Evolutionary conservation across 2,797 vertebrate genomes (phyloP).

Genomic region (Molossus alvarezi): DNA sequence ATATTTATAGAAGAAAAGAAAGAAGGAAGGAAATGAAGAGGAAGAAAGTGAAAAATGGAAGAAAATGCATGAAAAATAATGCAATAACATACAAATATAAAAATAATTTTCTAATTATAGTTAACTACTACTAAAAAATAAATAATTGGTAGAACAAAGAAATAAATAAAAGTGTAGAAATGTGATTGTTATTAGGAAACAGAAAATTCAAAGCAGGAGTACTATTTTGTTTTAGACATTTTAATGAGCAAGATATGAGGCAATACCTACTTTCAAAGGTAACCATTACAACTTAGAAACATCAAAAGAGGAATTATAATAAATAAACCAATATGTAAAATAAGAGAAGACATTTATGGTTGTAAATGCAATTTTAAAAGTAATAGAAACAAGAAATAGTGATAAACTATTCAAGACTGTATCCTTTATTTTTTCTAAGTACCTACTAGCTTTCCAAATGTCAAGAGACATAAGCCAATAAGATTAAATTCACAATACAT

Average conservation of each 20-base stretch:
- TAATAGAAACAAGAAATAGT: neutral
- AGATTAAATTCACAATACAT: neutral
- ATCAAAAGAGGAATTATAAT: neutral
- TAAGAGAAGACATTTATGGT: neutral
- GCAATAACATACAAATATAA: neutral
- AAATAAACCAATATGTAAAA: conserved; percentile 15
- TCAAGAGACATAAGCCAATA: conserved; percentile 25
- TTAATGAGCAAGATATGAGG: neutral
- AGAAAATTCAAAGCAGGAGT: conserved; percentile 1
- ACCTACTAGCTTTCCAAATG: neutral
- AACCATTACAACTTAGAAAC: neutral
- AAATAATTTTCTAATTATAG: neutral
- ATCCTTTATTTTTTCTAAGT: neutral
- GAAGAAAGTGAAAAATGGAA: neutral
- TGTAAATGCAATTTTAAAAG: conserved; percentile 24
- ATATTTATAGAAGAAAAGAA: conserved; percentile 40
- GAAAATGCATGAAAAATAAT: neutral
- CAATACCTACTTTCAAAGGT: neutral
- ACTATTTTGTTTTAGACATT: neutral
- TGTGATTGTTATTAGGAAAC: neutral
- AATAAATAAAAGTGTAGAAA: neutral
- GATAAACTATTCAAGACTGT: neutral
- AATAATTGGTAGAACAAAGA: neutral
- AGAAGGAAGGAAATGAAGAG: neutral
- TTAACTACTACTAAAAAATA: neutral